Conservation (phyloP, 2,888 invertebrate species). For the Cryptosula pallasiana region DNA sequence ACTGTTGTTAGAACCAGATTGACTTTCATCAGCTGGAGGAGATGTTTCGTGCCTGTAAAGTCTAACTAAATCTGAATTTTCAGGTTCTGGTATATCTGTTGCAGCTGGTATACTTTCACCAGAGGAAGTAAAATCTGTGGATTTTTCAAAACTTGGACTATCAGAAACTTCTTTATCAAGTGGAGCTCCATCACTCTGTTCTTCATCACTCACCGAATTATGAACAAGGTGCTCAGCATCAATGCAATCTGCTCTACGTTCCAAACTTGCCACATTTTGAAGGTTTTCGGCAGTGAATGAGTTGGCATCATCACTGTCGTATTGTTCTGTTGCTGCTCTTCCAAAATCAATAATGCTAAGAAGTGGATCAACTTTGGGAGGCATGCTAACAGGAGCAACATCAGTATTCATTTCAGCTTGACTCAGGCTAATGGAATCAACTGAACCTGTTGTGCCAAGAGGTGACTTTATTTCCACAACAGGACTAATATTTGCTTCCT, state of each 20-base stretch:
- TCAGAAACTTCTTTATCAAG: neutral
- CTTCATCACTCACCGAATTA: neutral
- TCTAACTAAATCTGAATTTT: neutral
- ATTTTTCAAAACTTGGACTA: neutral
- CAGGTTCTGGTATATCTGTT: neutral
- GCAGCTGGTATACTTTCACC: neutral
- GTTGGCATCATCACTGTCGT: neutral
- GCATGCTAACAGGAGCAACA: neutral
- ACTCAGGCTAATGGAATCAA: neutral
- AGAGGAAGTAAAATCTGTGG: constrained; percentile 1
- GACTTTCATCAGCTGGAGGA: constrained; percentile 9
- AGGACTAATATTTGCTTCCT: neutral
- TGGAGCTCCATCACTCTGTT: neutral
- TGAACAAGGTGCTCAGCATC: neutral
- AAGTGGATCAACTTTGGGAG: constrained; percentile 8
- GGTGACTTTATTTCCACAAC: neutral
- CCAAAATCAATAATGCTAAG: constrained; percentile 20
- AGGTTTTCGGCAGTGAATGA: no score
- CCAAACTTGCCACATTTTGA: no score
- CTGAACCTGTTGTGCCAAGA: neutral
- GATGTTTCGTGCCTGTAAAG: neutral
- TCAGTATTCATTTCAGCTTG: neutral
- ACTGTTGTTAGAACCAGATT: constrained; percentile 11
- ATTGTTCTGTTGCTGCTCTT: neutral
- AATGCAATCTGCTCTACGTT: no score